Conservation (phyloP, 2,888 invertebrate genomes). For the Diogma glabrata region DNA sequence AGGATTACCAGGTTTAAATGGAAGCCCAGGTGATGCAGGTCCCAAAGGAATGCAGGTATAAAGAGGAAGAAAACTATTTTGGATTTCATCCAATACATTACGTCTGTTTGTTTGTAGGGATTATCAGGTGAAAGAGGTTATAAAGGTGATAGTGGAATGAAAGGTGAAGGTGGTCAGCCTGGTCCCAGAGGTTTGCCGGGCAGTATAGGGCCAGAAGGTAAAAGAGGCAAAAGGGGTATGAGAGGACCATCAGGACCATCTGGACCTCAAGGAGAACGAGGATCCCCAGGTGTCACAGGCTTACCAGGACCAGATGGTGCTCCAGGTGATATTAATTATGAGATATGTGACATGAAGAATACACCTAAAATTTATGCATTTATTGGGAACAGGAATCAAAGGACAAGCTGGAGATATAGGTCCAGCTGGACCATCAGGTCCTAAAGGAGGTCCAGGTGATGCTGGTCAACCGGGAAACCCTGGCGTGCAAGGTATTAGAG, state of each 20-base stretch:
- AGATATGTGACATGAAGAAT: too few species aligned
- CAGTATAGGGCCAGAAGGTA: slow-evolving; percentile 58
- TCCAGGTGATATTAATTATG: slow-evolving; percentile 23
- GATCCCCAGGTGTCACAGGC: slow-evolving; percentile 39
- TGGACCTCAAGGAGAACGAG: slow-evolving; percentile 66
- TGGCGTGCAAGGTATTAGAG: slow-evolving; percentile 47
- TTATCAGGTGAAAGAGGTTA: slow-evolving; percentile 64
- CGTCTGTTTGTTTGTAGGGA: slow-evolving; percentile 41
- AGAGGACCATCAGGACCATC: slow-evolving; percentile 60
- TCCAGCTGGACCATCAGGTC: slow-evolving; percentile 48
- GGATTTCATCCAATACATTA: slow-evolving; percentile 2
- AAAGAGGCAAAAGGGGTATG: slow-evolving; percentile 68
- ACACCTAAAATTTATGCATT: too few species aligned
- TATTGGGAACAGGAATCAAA: slow-evolving; percentile 47
- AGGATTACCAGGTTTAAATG: slow-evolving; percentile 62
- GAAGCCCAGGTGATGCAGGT: slow-evolving; percentile 62
- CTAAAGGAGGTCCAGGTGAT: slow-evolving; percentile 49
- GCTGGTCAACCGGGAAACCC: slow-evolving; percentile 45
- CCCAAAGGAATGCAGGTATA: slow-evolving; percentile 64
- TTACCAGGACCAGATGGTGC: slow-evolving; percentile 68
- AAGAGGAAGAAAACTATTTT: slow-evolving; percentile 22
- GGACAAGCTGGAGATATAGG: slow-evolving; percentile 65
- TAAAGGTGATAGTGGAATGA: slow-evolving; percentile 65
- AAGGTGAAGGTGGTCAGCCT: slow-evolving; percentile 60
- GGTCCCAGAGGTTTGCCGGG: slow-evolving; percentile 71